A percentile compares a stretch with the other conserved stretches of the same genome.
These are phyloP conservation scores for Gonioctena quinquepunctata DNA, from an alignment of 1,140 invertebrate genomes.

Conservation along the genomic window DNA sequence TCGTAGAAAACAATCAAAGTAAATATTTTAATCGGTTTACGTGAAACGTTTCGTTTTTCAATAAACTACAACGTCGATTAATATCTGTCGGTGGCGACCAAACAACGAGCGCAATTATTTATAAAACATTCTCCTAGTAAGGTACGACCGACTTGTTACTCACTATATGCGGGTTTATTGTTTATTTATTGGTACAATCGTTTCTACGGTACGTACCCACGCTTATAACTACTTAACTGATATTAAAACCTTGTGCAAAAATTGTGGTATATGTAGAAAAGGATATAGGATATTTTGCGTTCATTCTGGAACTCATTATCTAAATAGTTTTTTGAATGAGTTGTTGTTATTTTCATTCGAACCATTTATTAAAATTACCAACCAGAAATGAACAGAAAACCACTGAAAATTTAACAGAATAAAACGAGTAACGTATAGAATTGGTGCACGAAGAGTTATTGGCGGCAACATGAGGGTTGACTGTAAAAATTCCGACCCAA, in stretches of 20 bases:
- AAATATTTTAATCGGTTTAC: background rate
- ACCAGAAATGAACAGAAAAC: no score
- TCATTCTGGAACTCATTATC: no score
- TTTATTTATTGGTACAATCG: conserved; percentile 24
- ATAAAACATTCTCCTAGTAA: conserved; percentile 16
- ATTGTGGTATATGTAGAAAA: background rate
- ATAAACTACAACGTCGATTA: conserved; percentile 11
- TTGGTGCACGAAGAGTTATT: no score
- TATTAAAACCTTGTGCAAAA: background rate
- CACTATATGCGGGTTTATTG: conserved; percentile 20
- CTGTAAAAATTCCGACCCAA: no score
- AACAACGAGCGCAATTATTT: conserved; percentile 15
- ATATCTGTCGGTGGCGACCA: conserved; percentile 14
- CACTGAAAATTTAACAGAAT: no score
- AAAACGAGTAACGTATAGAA: no score
- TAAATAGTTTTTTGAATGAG: no score
- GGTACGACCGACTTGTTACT: conserved; percentile 11
- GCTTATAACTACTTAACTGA: conserved; percentile 6
- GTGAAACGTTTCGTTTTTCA: background rate
- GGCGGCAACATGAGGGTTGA: no score
- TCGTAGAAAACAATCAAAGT: no score
- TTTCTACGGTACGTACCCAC: conserved; percentile 9
- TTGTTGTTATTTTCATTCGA: no score
- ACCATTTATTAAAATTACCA: no score
- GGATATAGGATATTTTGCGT: no score